A percentile compares a stretch with the other conserved stretches of the same genome.
phyloP scores from a whole-genome alignment of 1,140 invertebrate species.

The Drosophila pectinifera region DNA sequence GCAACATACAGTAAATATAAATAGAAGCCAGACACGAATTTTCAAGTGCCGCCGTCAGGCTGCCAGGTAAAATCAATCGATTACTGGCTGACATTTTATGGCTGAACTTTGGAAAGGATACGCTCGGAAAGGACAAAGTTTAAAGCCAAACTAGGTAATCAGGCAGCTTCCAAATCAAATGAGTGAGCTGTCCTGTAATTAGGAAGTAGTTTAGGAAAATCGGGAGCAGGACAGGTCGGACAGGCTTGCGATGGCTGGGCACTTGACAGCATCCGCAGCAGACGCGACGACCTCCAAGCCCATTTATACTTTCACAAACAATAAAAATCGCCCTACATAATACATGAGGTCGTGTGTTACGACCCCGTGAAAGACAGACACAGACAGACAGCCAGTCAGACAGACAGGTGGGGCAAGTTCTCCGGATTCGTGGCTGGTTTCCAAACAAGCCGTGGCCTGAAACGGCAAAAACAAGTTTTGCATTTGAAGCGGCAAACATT shows the following conservation, averaged over 20 bases:
- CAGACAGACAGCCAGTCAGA: conserved; percentile 26
- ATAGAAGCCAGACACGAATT: conserved; percentile 60
- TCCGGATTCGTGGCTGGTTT: conserved; percentile 17
- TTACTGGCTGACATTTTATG: conserved; percentile 40
- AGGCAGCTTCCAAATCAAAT: neutral
- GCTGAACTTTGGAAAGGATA: conserved; percentile 13
- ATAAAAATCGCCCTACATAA: conserved; percentile 66
- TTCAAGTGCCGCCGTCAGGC: conserved; percentile 41
- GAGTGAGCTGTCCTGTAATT: conserved; percentile 37
- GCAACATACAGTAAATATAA: conserved; percentile 59
- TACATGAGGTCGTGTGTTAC: conserved; percentile 54
- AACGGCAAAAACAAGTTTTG: conserved; percentile 18
- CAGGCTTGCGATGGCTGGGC: conserved; percentile 25
- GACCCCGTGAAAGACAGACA: conserved; percentile 47
- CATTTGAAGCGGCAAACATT: conserved; percentile 47
- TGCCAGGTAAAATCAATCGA: conserved; percentile 43
- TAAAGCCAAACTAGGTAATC: conserved; percentile 15
- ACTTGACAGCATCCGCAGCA: conserved; percentile 48
- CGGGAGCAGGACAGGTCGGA: conserved; percentile 22
- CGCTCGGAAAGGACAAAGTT: conserved; percentile 36
- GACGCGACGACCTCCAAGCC: conserved; percentile 20
- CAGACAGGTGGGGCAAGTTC: conserved; percentile 37
- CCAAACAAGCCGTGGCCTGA: too few species aligned
- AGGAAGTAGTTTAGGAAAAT: conserved; percentile 22
- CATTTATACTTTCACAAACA: conserved; percentile 67